Evolutionary conservation across 2,888 invertebrate species (phyloP).

Genomic region (Clostera curtula): DNA sequence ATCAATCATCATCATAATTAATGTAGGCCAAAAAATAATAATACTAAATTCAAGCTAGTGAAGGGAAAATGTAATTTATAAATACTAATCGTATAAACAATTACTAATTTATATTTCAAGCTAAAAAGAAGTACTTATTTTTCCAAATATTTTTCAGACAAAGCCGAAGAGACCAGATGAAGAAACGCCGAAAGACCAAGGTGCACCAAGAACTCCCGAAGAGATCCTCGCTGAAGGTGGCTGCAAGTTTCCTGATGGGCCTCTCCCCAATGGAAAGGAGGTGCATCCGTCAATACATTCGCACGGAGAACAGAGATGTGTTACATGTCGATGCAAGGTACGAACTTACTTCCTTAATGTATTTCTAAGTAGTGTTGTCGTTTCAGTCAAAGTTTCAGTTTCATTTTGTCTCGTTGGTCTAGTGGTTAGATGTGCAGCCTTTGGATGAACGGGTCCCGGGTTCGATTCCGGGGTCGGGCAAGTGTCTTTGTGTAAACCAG

Average conservation of each 20-base stretch:
- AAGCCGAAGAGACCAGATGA: conserved; percentile 59
- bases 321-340: conserved; percentile 94
- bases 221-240: conserved; percentile 87
- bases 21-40: no score
- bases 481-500: no score
- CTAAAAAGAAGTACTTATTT: no score
- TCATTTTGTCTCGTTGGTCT: no score
- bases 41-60: no score
- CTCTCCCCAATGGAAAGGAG: conserved; percentile 83
- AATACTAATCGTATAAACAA: no score
- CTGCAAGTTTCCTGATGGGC: conserved; percentile 84
- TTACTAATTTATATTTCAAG: no score
- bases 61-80: no score
- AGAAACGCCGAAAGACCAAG: conserved; percentile 59
- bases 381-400: neutral
- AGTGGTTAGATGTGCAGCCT: no score
- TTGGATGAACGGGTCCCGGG: no score
- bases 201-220: conserved; percentile 72
- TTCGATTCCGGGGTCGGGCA: no score
- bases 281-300: conserved; percentile 93
- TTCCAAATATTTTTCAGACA: conserved; percentile 42
- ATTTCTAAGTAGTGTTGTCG: neutral
- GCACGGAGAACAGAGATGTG: conserved; percentile 91
- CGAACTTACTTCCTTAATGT: conserved; percentile 2
- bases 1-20: no score